These are phyloP conservation scores for Onthophagus sagittarius DNA, from an alignment of 2,888 invertebrate genomes.

Conservation along the genomic window DNA sequence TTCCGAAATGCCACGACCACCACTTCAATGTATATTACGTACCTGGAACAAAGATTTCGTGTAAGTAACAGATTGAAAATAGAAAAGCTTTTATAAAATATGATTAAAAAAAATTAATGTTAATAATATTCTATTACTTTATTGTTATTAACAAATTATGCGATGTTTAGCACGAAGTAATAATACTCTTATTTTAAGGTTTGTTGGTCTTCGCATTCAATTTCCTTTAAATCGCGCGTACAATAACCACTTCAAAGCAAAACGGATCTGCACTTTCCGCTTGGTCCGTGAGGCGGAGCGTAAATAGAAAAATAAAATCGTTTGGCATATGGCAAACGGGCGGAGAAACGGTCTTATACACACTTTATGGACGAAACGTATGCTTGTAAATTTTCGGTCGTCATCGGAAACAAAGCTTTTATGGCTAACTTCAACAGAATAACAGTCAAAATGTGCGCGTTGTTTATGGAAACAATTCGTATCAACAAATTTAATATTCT, in stretches of 20 bases:
- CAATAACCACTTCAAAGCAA: background rate
- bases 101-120: no score
- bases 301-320: background rate
- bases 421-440: background rate
- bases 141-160: background rate
- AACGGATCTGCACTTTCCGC: background rate
- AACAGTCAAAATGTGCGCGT: background rate
- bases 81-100: no score
- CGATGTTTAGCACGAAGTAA: background rate
- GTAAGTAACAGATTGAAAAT: background rate
- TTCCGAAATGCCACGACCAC: background rate
- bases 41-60: background rate
- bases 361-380: background rate
- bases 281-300: background rate
- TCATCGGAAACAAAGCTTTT: background rate
- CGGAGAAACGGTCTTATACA: background rate
- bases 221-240: background rate
- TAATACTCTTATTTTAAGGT: background rate
- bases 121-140: no score
- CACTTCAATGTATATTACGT: background rate
- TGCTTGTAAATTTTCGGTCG: background rate
- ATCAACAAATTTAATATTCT: no score
- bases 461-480: background rate
- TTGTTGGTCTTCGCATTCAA: background rate
- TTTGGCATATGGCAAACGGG: background rate